Percentiles rank a stretch among this genome's conserved stretches.
Conservation (phyloP, 2,113 vertebrate genomes). For the Takifugu flavidus region DNA sequence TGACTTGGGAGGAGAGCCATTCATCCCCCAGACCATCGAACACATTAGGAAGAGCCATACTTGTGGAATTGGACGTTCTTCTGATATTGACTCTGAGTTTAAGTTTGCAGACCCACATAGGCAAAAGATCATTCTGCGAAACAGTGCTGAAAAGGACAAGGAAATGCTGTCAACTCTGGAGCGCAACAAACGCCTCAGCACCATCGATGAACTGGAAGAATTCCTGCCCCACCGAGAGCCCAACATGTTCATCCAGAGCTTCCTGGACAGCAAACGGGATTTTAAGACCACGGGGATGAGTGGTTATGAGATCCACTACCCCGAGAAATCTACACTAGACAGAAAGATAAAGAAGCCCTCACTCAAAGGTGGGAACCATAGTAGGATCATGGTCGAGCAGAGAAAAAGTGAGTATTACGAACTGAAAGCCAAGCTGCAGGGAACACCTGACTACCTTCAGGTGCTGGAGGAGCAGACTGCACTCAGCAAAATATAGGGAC, state of each 20-base stretch:
- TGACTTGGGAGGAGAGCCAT: constrained; percentile 85
- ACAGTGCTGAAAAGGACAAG: constrained; percentile 86
- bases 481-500: constrained; percentile 73
- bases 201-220: constrained; percentile 97
- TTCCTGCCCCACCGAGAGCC: constrained; percentile 92
- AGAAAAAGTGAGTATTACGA: constrained; percentile 98
- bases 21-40: constrained; percentile 97
- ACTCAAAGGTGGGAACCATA: constrained; percentile 95
- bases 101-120: constrained; percentile 88
- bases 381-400: constrained; percentile 97
- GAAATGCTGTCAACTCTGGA: constrained; percentile 85
- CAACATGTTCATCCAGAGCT: constrained; percentile 95
- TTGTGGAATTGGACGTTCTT: constrained; percentile 82
- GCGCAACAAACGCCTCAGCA: constrained; percentile 95
- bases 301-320: constrained; percentile 95
- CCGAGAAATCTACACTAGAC: constrained; percentile 90
- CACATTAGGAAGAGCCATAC: constrained; percentile 96
- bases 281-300: constrained; percentile 98
- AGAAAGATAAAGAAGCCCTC: constrained; percentile 96
- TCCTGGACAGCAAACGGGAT: constrained; percentile 93
- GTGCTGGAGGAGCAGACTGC: constrained; percentile 98
- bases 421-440: constrained; percentile 97
- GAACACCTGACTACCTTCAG: constrained; percentile 97
- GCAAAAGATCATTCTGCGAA: constrained; percentile 89
- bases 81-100: constrained; percentile 87